A percentile compares a stretch with the other conserved stretches of the same genome.
phyloP scores from a whole-genome alignment of 1,140 invertebrate genomes.

The Drosophila mojavensis region DNA sequence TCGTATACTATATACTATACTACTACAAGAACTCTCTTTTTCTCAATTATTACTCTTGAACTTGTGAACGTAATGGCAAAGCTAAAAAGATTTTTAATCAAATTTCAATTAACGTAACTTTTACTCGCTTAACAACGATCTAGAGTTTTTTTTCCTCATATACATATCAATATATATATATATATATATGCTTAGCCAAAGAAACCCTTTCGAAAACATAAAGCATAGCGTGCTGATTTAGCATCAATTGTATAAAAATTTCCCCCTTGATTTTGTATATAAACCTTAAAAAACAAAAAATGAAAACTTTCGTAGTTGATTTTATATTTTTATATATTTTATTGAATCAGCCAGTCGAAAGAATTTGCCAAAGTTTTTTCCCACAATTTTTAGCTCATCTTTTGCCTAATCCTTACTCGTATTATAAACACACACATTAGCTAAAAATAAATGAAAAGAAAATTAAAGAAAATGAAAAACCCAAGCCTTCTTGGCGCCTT shows the following conservation, averaged over 20 bases:
- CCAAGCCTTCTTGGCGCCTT: too few relatives aligned
- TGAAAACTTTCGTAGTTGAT: constrained; percentile 25
- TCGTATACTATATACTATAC: constrained; percentile 28
- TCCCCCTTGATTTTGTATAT: constrained; percentile 27
- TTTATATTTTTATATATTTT: constrained; percentile 34
- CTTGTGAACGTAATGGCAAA: constrained; percentile 25
- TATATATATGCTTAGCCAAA: constrained; percentile 29
- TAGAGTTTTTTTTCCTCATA: constrained; percentile 21
- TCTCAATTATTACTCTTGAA: constrained; percentile 40
- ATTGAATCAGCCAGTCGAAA: constrained; percentile 15
- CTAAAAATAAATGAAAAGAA: too few relatives aligned
- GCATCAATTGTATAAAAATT: constrained; percentile 10
- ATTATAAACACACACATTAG: constrained; percentile 10
- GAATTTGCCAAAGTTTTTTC: not conserved
- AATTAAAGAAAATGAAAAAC: too few relatives aligned
- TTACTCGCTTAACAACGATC: constrained; percentile 34
- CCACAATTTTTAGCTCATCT: not conserved
- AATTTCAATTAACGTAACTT: constrained; percentile 40
- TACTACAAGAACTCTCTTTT: constrained; percentile 35
- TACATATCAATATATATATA: not conserved
- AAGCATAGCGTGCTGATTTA: constrained; percentile 73
- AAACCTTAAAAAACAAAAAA: constrained; percentile 4
- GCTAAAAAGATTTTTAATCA: constrained; percentile 11
- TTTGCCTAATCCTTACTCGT: constrained; percentile 1
- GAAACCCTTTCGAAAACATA: constrained; percentile 8